Evolutionary conservation across 2,113 vertebrate species (phyloP).

Genomic region (Cochlearius cochlearius): DNA sequence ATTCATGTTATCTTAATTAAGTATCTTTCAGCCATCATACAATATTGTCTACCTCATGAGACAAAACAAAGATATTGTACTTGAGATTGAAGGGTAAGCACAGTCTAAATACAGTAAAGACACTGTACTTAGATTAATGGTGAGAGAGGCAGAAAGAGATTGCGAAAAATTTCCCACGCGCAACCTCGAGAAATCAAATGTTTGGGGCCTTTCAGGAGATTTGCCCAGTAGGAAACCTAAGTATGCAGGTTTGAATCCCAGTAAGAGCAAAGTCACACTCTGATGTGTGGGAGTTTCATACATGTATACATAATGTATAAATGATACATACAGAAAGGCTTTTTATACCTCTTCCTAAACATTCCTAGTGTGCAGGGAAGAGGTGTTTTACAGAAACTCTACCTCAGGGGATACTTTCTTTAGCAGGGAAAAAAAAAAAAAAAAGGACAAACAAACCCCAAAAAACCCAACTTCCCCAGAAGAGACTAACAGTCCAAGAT

Average conservation of each 20-base stretch:
- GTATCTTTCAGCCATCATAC: slow-evolving; percentile 6
- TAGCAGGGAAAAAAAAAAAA: neutral
- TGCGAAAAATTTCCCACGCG: neutral
- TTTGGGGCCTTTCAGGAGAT: neutral
- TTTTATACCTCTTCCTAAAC: neutral
- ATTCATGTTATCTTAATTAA: slow-evolving; percentile 51
- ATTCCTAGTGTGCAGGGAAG: neutral
- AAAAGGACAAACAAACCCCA: neutral
- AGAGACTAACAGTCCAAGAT: neutral
- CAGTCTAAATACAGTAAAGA: neutral
- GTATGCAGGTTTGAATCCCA: neutral
- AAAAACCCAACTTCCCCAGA: neutral
- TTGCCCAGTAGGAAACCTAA: neutral
- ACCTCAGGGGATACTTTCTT: neutral
- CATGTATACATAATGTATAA: neutral
- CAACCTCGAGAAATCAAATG: neutral
- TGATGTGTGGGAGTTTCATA: neutral
- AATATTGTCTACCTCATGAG: neutral
- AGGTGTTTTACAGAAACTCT: neutral
- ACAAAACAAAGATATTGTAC: neutral
- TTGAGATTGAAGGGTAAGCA: slow-evolving; percentile 26
- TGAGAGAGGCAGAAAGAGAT: neutral
- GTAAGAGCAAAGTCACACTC: neutral
- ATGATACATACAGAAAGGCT: neutral
- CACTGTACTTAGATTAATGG: neutral